Evolutionary conservation across 2,113 vertebrate genomes (phyloP).

Genomic region (Calidris pygmaea): DNA sequence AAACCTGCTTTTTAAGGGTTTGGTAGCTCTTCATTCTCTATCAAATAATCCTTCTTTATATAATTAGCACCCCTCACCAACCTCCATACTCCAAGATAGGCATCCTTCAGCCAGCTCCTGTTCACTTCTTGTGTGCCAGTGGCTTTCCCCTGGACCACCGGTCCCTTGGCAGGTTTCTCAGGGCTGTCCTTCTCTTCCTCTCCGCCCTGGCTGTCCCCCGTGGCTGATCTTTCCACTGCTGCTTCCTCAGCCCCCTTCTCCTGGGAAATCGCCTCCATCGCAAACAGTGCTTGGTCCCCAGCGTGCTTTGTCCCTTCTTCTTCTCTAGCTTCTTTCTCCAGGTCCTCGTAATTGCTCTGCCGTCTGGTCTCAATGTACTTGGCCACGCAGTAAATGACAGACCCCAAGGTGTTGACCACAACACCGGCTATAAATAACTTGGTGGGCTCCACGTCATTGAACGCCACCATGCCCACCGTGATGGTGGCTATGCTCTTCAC

Average conservation of each 20-base stretch:
- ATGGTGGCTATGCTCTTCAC: conserved; percentile 98
- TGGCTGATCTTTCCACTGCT: conserved; percentile 7
- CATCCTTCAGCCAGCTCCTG: conserved; percentile 77
- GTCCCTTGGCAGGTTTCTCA: conserved; percentile 1
- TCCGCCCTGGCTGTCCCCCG: not conserved
- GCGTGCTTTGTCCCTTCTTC: conserved; percentile 55
- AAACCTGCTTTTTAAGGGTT: conserved; percentile 81
- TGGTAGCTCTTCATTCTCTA: conserved; percentile 91
- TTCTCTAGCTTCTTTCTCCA: conserved; percentile 83
- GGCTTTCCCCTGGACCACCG: conserved; percentile 30
- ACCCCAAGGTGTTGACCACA: conserved; percentile 94
- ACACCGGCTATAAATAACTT: conserved; percentile 91
- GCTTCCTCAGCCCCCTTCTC: conserved; percentile 42
- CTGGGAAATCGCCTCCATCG: conserved; percentile 66
- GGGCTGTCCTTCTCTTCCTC: not conserved
- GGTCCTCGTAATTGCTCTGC: conserved; percentile 88
- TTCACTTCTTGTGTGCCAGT: conserved; percentile 33
- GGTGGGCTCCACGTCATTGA: conserved; percentile 91
- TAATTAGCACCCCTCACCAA: conserved; percentile 87
- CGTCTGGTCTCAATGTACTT: conserved; percentile 90
- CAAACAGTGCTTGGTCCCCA: conserved; percentile 65
- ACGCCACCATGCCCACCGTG: conserved; percentile 96
- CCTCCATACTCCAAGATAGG: conserved; percentile 88
- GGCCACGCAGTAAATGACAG: conserved; percentile 91
- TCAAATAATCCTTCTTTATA: conserved; percentile 87